phyloP scores from a whole-genome alignment of 2,113 vertebrate genomes.

The Thomomys bottae region DNA sequence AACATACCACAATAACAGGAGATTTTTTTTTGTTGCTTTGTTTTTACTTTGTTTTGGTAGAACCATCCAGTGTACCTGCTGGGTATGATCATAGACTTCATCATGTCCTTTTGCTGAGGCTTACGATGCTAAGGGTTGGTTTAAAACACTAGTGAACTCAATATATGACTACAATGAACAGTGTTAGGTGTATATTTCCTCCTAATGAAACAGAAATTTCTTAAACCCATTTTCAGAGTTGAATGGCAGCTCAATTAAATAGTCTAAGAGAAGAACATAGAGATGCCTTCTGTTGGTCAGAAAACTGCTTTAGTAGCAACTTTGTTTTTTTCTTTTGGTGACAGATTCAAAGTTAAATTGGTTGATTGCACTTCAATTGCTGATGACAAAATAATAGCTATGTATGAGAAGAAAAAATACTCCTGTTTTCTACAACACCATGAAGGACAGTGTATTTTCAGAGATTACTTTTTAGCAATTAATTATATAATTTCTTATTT shows the following conservation, averaged over 20 bases:
- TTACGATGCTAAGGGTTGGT: constrained; percentile 61
- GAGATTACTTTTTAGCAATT: constrained; percentile 25
- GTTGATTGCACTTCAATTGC: background rate
- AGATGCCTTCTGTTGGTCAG: background rate
- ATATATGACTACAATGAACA: constrained; percentile 56
- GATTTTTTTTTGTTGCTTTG: constrained; percentile 77
- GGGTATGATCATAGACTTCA: constrained; percentile 74
- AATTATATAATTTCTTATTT: background rate
- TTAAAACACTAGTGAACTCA: constrained; percentile 72
- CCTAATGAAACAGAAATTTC: constrained; percentile 71
- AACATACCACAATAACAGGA: constrained; percentile 84
- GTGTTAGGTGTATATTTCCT: constrained; percentile 66
- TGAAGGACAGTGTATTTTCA: background rate
- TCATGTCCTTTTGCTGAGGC: constrained; percentile 65
- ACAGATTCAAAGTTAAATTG: background rate
- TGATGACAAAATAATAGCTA: background rate
- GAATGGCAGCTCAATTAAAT: constrained; percentile 44
- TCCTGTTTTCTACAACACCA: background rate
- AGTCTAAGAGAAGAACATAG: background rate
- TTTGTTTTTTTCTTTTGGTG: background rate
- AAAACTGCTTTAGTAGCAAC: constrained; percentile 5
- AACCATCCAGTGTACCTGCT: constrained; percentile 76
- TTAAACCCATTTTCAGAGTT: constrained; percentile 44
- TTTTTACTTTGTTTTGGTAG: constrained; percentile 82
- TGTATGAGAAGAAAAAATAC: background rate